Evolutionary conservation across 2,113 vertebrate species (phyloP), one percentile per base, ranked within the genome.

Genomic region (Alces alces): DNA sequence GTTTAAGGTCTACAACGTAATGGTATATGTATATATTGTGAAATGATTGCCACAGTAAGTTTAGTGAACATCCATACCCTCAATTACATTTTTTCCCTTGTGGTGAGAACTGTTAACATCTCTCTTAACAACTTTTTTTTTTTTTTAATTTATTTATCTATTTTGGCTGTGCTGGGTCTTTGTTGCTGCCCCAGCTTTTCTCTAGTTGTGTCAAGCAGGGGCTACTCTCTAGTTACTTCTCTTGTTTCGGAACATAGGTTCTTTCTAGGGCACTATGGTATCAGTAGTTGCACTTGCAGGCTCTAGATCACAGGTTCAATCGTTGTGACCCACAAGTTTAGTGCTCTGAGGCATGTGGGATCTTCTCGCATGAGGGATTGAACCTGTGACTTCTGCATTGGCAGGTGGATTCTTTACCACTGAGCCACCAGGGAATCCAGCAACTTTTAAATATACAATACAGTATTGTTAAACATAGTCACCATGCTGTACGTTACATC

Each of bases 181-280:
- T 43, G 23, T 76, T 14, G 11, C 36, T 73, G 70, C 70, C 12
- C 36, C 36, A 27, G 36, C 70, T 76, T 25, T 76, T 76, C 39
- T 76, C 21, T 43, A 43, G 70, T 76, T 43, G 70, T 14, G 70
- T 39, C 39, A 43, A 27, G 39, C 70, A 76, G 39, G 70, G 36
- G 70, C 70, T 76, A 43, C 39, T 43, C 36, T 73, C 70, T 43
- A 27, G 39, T 76, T 43, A 25, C 70, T 76, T 43, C 70, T 76
- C 70, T 76, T 2, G 3, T 39, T 76, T 39, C 3, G 0, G 1
- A 14, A 27, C 39, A 14, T 13, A 30, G 39, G 39, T 39, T 43
- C 21, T 76, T 14, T 43, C 36, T 27, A 76, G 70, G 23, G 70
- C 70, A 14, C 12, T 43, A 36, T 25, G 39, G 23, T 27, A 27